Evolutionary conservation across 2,797 vertebrate genomes (phyloP).

Genomic region (Vireo griseus): DNA sequence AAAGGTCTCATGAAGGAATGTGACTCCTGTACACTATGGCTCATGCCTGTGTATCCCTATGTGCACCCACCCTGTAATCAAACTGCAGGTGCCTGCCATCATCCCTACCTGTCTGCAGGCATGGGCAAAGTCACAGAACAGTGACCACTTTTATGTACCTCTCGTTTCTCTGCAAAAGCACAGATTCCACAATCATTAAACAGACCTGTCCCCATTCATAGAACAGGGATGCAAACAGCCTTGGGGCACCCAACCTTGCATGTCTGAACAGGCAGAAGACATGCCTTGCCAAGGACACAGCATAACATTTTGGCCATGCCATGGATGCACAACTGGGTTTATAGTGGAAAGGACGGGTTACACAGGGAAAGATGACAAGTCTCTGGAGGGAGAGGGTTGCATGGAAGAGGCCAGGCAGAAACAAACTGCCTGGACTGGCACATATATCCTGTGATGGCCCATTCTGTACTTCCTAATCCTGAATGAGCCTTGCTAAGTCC

Average conservation of each 20-base stretch:
- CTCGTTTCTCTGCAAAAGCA: not conserved
- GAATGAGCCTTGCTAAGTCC: not conserved
- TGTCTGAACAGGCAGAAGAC: accelerated
- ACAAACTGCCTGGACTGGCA: not conserved
- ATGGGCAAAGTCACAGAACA: not conserved
- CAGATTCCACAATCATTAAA: accelerated
- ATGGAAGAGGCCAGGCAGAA: not conserved
- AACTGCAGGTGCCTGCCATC: not conserved
- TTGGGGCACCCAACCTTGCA: not conserved
- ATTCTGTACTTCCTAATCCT: not conserved
- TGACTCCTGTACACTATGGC: not conserved
- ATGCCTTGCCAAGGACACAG: not conserved
- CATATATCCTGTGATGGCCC: not conserved
- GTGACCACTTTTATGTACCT: not conserved
- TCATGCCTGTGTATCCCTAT: not conserved
- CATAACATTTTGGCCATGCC: not conserved
- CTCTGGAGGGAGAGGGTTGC: not conserved
- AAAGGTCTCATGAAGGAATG: not conserved
- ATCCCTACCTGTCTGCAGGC: not conserved
- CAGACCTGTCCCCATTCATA: not conserved
- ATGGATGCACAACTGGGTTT: not conserved
- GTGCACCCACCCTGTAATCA: not conserved
- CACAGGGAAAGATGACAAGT: not conserved
- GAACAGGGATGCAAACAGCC: not conserved
- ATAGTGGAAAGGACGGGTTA: not conserved